Conservation (phyloP, 1,140 invertebrate genomes). For the Coenobita brevimanus region DNA sequence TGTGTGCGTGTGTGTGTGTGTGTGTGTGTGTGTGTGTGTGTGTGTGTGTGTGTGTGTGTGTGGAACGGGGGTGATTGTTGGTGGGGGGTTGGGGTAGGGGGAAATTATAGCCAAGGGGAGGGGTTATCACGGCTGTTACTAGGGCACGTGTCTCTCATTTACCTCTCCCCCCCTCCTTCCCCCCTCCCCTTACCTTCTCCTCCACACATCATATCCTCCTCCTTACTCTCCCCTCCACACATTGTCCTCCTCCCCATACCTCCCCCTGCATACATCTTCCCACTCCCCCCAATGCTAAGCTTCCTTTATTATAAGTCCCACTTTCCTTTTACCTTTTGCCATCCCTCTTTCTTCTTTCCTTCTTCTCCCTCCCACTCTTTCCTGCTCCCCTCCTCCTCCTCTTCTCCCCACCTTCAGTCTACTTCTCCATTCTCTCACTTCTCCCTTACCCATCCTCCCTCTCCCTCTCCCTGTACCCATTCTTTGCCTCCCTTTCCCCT, state of each 20-base stretch:
- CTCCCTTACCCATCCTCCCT: neutral
- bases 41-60: neutral
- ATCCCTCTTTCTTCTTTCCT: neutral
- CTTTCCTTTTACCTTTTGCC: too few species aligned
- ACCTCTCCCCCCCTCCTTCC: neutral
- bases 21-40: neutral
- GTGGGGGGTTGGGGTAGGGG: neutral
- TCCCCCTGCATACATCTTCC: neutral
- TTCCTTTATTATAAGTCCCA: too few species aligned
- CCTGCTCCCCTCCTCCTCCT: neutral
- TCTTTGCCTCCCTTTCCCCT: too few species aligned
- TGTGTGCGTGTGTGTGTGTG: neutral
- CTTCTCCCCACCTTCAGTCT: neutral
- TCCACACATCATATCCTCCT: neutral
- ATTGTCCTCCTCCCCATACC: neutral
- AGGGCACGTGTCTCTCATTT: neutral
- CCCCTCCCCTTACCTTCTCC: neutral
- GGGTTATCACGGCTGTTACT: too few species aligned
- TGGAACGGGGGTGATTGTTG: neutral
- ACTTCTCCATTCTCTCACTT: neutral
- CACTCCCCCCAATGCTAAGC: neutral
- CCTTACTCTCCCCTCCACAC: neutral
- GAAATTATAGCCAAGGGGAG: too few species aligned
- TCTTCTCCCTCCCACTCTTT: neutral
- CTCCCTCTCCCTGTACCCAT: neutral